Percentiles rank a stretch among this genome's conserved stretches.
phyloP scores from a whole-genome alignment of 2,113 vertebrate genomes.

The Pseudolaguvia tuberculata region DNA sequence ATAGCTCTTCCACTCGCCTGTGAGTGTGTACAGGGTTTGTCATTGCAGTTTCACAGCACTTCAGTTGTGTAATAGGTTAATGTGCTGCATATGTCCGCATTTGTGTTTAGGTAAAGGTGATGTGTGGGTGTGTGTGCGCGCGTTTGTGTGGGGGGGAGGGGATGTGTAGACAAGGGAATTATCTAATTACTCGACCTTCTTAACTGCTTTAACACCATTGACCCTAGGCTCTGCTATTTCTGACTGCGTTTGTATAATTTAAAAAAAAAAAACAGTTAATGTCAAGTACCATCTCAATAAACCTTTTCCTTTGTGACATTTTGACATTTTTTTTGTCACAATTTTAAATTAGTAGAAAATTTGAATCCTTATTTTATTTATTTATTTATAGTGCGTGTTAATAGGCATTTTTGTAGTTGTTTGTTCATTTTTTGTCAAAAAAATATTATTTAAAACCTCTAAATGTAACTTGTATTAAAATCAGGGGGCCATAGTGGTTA shows the following conservation, averaged over 20 bases:
- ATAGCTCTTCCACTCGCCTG: conserved; percentile 24
- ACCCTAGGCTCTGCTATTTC: conserved; percentile 22
- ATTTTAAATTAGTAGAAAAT: not conserved
- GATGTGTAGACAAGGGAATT: conserved; percentile 28
- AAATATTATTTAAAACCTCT: too few species aligned
- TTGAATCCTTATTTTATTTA: not conserved
- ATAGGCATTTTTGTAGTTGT: too few species aligned
- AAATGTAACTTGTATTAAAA: too few species aligned
- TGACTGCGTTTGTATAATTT: not conserved
- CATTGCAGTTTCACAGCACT: conserved; percentile 45
- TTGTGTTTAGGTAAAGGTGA: conserved; percentile 37
- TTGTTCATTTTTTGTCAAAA: too few species aligned
- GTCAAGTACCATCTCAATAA: not conserved
- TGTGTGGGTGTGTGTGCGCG: not conserved
- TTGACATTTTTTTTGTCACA: not conserved
- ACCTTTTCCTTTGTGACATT: not conserved
- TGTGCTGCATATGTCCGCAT: conserved; percentile 29
- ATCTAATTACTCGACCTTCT: conserved; percentile 42
- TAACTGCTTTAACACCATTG: conserved; percentile 38
- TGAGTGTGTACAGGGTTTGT: conserved; percentile 37
- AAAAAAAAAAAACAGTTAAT: not conserved
- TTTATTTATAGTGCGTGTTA: too few species aligned
- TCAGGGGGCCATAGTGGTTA: too few species aligned
- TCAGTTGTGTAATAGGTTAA: conserved; percentile 45
- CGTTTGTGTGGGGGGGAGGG: too few species aligned